Base-by-base conservation (phyloP, 2,888 invertebrate genomes). In the Dolomedes plantarius region DNA sequence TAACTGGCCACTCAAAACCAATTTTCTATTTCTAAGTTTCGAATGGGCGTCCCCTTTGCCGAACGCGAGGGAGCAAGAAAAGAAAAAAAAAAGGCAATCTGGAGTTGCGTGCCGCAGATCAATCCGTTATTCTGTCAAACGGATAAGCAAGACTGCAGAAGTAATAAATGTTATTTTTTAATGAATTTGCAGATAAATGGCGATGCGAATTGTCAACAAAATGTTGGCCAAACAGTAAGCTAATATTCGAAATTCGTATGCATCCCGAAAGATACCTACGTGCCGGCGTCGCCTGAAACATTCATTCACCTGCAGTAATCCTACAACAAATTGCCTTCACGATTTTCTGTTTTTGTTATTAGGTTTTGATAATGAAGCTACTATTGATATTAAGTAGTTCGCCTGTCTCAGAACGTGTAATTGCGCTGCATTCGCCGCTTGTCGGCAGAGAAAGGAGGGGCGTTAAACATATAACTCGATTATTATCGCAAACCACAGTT, bases 41-140 rank as follows among this genome's bases (percentile, higher is more conserved):
- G 64, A 71, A 75, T 76, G 76, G 83, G 83, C 83, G 83, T 77
- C 6, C 41, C 6, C 16, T 46, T 46, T 46, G 71, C 29, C 71
- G 31, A 75, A 31, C 29, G 28, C n/a, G 28, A 28, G 28, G 39
- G 73, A 41, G 23, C 69, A 32, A 16, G 41, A 41, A 39, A 50
- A 41, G n/a, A 28, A 46, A 41, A 39, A 50, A 41, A n/a, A 28
- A 46, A 64, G 27, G 46, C 36, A 64, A 72, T 73, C 67, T 72
- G 1, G 36, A 36, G 39, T 85, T 85, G 85, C 85, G 85, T 85
- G 85, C 50, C 31, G 32, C 27, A 7, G 62, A 85, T 73, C 78
- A 85, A 85, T 85, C 85, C 78, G 85, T 85, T 85, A 85, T 85
- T 50, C 85, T 85, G 85, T 85, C 85, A 85, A 69, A 74, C 32